A percentile compares a stretch with the other conserved stretches of the same genome.
Evolutionary conservation across 2,797 vertebrate genomes (phyloP).

Genomic region (Protonibea diacanthus): DNA sequence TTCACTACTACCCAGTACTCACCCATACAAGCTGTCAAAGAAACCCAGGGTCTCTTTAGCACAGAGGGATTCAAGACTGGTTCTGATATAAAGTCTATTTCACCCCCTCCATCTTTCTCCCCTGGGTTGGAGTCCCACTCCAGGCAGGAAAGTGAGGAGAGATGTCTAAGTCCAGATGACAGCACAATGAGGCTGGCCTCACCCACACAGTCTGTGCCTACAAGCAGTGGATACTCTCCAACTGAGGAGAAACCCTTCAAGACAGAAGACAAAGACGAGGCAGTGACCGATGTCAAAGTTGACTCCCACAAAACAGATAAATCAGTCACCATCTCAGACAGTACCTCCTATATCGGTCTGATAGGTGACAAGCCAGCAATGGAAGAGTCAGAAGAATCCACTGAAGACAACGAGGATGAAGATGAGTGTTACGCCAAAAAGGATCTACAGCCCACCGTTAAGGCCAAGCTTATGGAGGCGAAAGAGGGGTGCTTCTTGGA

Average conservation of each 20-base stretch:
- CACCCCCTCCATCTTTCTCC: constrained; percentile 73
- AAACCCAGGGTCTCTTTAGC: constrained; percentile 58
- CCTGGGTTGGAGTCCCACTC: constrained; percentile 79
- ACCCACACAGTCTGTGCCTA: constrained; percentile 93
- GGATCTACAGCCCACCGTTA: constrained; percentile 80
- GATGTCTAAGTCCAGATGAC: constrained; percentile 95
- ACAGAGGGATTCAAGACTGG: constrained; percentile 57
- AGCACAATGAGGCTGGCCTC: constrained; percentile 97
- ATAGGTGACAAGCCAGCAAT: constrained; percentile 70
- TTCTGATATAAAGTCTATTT: constrained; percentile 67
- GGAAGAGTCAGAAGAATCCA: constrained; percentile 83
- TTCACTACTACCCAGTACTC: constrained; percentile 46
- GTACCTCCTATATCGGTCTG: constrained; percentile 64
- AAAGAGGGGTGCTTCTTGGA: constrained; percentile 95
- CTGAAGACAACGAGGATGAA: constrained; percentile 78
- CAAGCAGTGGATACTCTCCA: constrained; percentile 94
- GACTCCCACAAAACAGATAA: constrained; percentile 71
- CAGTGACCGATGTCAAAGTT: constrained; percentile 38
- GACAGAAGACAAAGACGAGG: constrained; percentile 75
- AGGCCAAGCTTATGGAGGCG: constrained; percentile 90
- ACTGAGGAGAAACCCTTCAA: constrained; percentile 91
- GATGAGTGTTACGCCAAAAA: constrained; percentile 75
- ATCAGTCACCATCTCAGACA: constrained; percentile 71
- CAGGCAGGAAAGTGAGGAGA: constrained; percentile 90
- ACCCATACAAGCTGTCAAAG: constrained; percentile 59